Conservation (phyloP, 2,113 vertebrate genomes). For the Dipodomys stephensi region DNA sequence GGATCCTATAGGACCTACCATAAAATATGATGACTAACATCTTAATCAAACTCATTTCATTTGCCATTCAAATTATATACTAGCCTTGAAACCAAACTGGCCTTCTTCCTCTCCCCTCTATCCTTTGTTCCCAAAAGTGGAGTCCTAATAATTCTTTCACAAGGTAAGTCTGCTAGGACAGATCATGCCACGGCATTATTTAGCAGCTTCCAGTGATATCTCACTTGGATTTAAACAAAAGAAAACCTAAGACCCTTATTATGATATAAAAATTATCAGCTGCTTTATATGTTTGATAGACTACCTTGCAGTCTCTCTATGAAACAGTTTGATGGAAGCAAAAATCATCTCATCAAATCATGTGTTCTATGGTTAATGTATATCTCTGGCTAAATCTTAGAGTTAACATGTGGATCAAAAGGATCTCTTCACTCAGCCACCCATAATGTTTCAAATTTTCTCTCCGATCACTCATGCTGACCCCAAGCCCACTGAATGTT, state of each 20-base stretch:
- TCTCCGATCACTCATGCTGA: not conserved
- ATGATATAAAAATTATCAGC: not conserved
- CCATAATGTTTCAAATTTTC: not conserved
- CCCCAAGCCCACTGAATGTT: not conserved
- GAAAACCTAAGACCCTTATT: not conserved
- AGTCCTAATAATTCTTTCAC: not conserved
- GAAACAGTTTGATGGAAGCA: not conserved
- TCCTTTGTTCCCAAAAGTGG: not conserved
- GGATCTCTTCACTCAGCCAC: not conserved
- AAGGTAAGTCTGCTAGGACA: not conserved
- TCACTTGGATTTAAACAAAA: not conserved
- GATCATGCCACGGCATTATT: not conserved
- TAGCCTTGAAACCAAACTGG: not conserved
- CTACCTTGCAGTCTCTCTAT: not conserved
- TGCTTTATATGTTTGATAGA: not conserved
- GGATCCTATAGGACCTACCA: not conserved
- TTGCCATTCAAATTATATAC: not conserved
- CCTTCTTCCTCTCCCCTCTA: not conserved
- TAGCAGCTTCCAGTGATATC: not conserved
- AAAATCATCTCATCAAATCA: slow-evolving; percentile 8
- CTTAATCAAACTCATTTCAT: not conserved
- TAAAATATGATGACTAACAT: slow-evolving; percentile 24
- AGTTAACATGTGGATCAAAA: not conserved
- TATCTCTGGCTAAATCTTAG: not conserved
- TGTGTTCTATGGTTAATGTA: not conserved